Conservation (phyloP, 2,113 vertebrate species). For the Sorex fumeus region DNA sequence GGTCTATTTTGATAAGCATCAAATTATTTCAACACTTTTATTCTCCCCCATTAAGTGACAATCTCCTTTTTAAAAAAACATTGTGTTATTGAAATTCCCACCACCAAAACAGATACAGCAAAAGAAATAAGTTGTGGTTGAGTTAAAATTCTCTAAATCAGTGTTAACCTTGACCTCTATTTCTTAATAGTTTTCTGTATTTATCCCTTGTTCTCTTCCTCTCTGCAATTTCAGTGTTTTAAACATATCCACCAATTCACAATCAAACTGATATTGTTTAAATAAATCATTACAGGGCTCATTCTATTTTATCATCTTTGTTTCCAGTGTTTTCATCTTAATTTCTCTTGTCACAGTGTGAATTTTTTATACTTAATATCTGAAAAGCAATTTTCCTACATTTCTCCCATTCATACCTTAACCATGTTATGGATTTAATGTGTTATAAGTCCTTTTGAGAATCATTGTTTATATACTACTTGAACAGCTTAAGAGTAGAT, state of each 20-base stretch:
- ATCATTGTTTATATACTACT: not conserved
- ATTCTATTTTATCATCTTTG: not conserved
- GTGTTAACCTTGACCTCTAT: not conserved
- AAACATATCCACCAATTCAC: not conserved
- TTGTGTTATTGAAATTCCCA: not conserved
- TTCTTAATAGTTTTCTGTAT: not conserved
- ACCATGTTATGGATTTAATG: not conserved
- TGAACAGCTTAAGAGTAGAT: not conserved
- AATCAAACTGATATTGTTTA: not conserved
- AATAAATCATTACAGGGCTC: not conserved
- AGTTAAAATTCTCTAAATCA: conserved; percentile 3
- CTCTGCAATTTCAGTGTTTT: conserved; percentile 26
- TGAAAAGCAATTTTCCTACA: conserved; percentile 7
- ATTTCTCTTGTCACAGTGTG: not conserved
- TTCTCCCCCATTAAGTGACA: not conserved
- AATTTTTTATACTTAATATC: not conserved
- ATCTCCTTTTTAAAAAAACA: not conserved
- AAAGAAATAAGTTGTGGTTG: not conserved
- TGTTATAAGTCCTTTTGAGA: not conserved
- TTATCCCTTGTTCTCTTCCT: conserved; percentile 37
- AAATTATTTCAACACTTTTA: too few species aligned
- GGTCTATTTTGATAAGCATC: not conserved
- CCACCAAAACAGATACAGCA: not conserved
- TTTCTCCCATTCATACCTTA: not conserved
- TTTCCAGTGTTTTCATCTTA: conserved; percentile 12